Evolutionary conservation across 2,113 vertebrate genomes (phyloP).

Genomic region (Proteles cristata): DNA sequence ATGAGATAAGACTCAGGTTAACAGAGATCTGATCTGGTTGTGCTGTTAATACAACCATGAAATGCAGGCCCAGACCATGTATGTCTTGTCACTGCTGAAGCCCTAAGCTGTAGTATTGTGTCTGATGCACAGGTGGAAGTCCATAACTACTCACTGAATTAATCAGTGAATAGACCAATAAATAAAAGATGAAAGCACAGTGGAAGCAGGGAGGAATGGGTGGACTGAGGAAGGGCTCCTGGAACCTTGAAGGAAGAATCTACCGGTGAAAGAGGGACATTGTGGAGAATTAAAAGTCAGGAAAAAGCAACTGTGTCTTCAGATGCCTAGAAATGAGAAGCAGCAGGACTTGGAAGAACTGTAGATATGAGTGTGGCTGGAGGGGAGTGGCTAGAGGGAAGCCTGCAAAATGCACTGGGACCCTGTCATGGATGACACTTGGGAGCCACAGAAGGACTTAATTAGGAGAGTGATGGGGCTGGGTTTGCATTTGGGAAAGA

Average conservation of each 20-base stretch:
- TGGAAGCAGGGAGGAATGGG: background rate
- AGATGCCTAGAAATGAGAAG: background rate
- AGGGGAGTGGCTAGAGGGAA: background rate
- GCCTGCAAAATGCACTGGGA: background rate
- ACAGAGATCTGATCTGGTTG: background rate
- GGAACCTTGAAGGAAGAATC: background rate
- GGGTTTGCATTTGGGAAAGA: background rate
- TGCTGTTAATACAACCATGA: background rate
- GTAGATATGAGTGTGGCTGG: background rate
- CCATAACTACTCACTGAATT: background rate
- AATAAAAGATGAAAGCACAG: background rate
- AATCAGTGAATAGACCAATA: background rate
- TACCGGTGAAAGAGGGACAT: background rate
- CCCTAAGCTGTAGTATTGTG: background rate
- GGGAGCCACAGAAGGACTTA: background rate
- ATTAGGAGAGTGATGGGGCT: background rate
- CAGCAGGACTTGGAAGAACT: background rate
- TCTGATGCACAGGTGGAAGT: background rate
- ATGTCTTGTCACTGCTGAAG: too few relatives aligned
- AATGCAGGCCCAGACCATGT: background rate
- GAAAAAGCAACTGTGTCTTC: background rate
- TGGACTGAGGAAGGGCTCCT: background rate
- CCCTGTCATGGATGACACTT: background rate
- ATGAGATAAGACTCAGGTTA: accelerated
- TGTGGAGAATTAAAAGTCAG: background rate